phyloP scores from a whole-genome alignment of 2,888 invertebrate genomes.

The Troilus luridus region DNA sequence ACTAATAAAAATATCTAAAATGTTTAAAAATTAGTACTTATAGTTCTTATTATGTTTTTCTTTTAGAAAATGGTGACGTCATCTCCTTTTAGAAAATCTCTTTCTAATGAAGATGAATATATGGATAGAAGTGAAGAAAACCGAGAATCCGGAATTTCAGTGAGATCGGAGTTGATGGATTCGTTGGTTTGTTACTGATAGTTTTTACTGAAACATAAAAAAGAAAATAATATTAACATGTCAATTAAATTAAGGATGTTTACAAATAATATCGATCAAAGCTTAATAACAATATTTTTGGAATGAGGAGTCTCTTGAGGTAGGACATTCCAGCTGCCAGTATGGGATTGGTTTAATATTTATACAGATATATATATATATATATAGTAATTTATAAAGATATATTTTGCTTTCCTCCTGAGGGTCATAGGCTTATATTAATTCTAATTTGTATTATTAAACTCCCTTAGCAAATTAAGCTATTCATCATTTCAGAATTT shows the following conservation, averaged over 20 bases:
- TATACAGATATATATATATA: too few species aligned
- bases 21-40: neutral
- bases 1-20: too few species aligned
- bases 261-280: neutral
- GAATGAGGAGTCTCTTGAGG: too few species aligned
- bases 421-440: too few species aligned
- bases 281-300: neutral
- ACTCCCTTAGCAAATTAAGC: too few species aligned
- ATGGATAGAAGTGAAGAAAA: slow-evolving; percentile 4
- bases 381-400: too few species aligned
- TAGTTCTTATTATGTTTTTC: neutral
- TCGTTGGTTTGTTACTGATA: slow-evolving; percentile 18
- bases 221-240: neutral
- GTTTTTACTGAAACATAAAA: neutral
- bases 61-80: slow-evolving; percentile 28
- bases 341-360: too few species aligned
- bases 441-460: too few species aligned
- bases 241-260: neutral
- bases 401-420: too few species aligned
- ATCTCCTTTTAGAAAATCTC: neutral
- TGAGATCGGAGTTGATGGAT: slow-evolving; percentile 36
- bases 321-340: too few species aligned
- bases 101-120: neutral
- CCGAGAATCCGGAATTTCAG: slow-evolving; percentile 34
- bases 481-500: too few species aligned